Percentiles rank a stretch among this genome's conserved stretches.
Conservation (phyloP, 2,113 vertebrate species). For the Scomber japonicus region DNA sequence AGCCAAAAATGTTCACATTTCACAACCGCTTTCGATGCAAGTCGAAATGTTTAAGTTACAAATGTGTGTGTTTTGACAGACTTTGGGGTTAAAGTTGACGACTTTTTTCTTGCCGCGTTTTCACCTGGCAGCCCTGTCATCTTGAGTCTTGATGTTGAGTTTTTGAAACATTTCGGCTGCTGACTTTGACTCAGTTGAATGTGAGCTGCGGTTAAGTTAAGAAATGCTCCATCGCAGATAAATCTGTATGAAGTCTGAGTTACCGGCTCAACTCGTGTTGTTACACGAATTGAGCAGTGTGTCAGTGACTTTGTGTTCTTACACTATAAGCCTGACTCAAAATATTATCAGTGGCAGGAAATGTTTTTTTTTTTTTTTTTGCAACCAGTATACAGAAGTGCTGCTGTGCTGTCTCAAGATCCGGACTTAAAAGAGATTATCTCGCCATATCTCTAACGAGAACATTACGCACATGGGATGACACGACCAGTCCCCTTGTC, state of each 20-base stretch:
- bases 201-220: not conserved
- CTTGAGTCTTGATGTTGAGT: constrained; percentile 6
- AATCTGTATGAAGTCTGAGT: not conserved
- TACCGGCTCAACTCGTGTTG: not conserved
- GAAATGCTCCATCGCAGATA: not conserved
- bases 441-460: constrained; percentile 12
- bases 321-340: constrained; percentile 9
- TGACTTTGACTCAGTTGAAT: not conserved
- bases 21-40: not conserved
- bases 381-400: not conserved
- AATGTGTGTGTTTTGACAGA: not conserved
- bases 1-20: not conserved
- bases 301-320: constrained; percentile 1
- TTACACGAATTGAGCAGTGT: not conserved
- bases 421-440: not conserved
- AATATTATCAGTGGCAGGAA: constrained; percentile 22
- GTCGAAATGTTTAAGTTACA: not conserved
- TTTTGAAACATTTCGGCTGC: not conserved
- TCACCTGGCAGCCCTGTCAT: constrained; percentile 19
- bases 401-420: not conserved
- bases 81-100: not conserved
- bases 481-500: not conserved
- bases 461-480: not conserved
- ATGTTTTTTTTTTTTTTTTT: not conserved
- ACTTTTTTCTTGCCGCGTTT: not conserved